These are phyloP conservation scores for Lipophrys pholis DNA, from an alignment of 2,113 vertebrate species.

Conservation along the genomic window DNA sequence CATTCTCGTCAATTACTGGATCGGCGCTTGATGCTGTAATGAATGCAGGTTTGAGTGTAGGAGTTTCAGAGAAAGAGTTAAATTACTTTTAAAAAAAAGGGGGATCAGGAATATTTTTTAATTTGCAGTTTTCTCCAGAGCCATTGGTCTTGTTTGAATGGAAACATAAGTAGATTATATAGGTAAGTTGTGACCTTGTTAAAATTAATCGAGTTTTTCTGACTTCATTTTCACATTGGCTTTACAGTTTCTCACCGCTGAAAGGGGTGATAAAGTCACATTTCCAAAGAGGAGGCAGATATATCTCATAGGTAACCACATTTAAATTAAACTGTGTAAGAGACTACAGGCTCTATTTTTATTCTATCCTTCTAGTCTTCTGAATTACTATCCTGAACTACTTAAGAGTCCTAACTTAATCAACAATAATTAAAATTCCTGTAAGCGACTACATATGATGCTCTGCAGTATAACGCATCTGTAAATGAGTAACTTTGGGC, in stretches of 20 bases:
- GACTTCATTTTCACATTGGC: background rate
- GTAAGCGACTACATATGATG: background rate
- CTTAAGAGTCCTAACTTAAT: background rate
- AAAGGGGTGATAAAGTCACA: background rate
- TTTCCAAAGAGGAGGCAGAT: background rate
- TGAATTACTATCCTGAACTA: background rate
- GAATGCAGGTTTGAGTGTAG: background rate
- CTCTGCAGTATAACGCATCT: constrained; percentile 3
- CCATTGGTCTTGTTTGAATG: background rate
- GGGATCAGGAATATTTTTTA: background rate
- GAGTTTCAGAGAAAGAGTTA: background rate
- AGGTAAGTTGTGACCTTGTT: background rate
- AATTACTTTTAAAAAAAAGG: too few species aligned
- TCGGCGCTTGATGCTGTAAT: background rate
- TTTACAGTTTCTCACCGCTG: background rate
- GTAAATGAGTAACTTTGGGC: constrained; percentile 21
- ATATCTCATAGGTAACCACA: too few species aligned
- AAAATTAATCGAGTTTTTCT: background rate
- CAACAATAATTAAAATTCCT: background rate
- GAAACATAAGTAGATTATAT: background rate
- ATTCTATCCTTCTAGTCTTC: background rate
- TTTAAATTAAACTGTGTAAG: too few species aligned
- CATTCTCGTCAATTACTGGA: background rate
- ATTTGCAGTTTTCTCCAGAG: background rate
- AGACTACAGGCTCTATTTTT: too few species aligned